Base-by-base conservation (phyloP, 2,888 invertebrate species). In the Nasonia oneida region DNA sequence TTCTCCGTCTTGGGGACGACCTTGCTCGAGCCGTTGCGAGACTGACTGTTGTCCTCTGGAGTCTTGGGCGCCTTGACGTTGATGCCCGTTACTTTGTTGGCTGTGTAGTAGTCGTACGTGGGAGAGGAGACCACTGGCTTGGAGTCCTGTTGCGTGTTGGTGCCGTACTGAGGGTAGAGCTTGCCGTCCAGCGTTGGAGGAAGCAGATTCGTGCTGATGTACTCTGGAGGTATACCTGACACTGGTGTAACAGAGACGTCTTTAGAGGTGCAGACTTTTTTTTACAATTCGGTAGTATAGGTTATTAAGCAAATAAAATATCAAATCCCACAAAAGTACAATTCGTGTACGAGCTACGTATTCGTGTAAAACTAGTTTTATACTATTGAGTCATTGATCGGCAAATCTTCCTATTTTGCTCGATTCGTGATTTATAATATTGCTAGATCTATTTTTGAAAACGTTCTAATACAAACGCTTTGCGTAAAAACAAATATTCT, bases 41-140 rank as follows among this genome's bases (percentile, higher is more conserved):
- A 87, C 15, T 90, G 86, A 80, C 90, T 89, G 88, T 89, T 90
- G 3, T 93, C 93, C 67, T 94, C 93, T 0, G 94, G 92, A 1
- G 94, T 94, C 91, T 95, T 95, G 6, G 95, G 94, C 15, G 95
- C 93, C 90, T 95, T 95, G 90, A 95, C 89, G 85, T 86, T 92
- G 76, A 93, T 94, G 15, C 92, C 92, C 10, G 93, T 91, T 10
- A 94, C 91, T 78, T 92, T 92, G 2, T 91, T 88, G 33, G 91
- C 88, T 74, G 92, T 88, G 88, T 93, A 93, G 70, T 92, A 92
- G 85, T 93, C 93, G 89, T 93, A 93, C 47, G 90, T 90, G 29
- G 92, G 90, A 23, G 91, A 91, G 61, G 90, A 90, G 15, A 93
- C 88, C n/a, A 93, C 90, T 12, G 93, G 90, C 74, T 93, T 93